Evolutionary conservation across 2,797 vertebrate genomes (phyloP).

Genomic region (Mustela erminea): DNA sequence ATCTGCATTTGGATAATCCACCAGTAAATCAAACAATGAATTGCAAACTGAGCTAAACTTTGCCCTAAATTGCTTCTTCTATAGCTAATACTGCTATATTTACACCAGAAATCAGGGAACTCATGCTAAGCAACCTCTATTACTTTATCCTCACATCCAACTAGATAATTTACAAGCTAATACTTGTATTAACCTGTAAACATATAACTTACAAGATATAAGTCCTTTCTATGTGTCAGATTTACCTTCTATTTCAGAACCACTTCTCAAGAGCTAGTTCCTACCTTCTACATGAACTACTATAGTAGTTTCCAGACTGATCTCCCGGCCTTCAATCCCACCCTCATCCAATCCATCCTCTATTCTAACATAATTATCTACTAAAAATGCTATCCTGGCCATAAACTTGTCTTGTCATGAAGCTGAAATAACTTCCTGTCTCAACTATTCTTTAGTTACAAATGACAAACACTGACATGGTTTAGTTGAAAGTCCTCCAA

Average conservation of each 20-base stretch:
- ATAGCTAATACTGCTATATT: background rate
- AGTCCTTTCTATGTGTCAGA: background rate
- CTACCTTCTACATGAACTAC: background rate
- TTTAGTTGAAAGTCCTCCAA: background rate
- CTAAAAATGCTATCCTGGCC: background rate
- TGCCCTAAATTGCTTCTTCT: background rate
- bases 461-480: background rate
- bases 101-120: background rate
- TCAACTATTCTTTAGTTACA: background rate
- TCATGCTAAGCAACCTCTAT: background rate
- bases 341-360: background rate
- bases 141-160: background rate
- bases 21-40: background rate
- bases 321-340: background rate
- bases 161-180: background rate
- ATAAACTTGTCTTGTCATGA: background rate
- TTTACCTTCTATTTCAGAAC: background rate
- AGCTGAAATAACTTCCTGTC: background rate
- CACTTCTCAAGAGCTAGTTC: background rate
- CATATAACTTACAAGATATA: no score
- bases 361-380: background rate
- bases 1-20: background rate
- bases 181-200: background rate
- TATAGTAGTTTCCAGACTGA: background rate
- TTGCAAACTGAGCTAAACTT: conserved; percentile 21